A percentile compares a stretch with the other conserved stretches of the same genome.
Evolutionary conservation across 2,888 invertebrate species (phyloP).

Genomic region (Phengaris alcon): DNA sequence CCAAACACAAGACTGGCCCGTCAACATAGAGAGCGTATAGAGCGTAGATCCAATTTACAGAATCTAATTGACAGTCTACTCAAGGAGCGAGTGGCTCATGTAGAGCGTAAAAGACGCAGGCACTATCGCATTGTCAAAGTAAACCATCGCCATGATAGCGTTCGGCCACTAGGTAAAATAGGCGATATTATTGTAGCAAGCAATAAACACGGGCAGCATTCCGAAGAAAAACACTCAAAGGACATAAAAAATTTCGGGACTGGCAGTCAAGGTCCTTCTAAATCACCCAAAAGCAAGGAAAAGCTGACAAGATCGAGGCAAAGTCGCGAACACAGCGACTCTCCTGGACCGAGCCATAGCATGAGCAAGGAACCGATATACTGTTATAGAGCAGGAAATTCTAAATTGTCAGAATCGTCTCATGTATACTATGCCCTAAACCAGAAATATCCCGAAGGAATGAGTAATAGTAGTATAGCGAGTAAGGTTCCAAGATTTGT

Average conservation of each 20-base stretch:
- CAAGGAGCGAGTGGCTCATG: constrained; percentile 67
- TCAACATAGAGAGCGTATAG: constrained; percentile 59
- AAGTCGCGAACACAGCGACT: constrained; percentile 50
- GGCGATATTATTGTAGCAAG: constrained; percentile 74
- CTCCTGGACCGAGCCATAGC: constrained; percentile 62
- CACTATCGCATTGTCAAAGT: constrained; percentile 71
- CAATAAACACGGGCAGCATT: constrained; percentile 59
- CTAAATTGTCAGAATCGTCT: constrained; percentile 43
- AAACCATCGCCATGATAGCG: constrained; percentile 67
- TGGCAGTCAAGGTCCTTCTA: not conserved
- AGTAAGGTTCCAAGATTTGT: constrained; percentile 57
- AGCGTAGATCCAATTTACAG: constrained; percentile 63
- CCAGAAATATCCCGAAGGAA: constrained; percentile 41
- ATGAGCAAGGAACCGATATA: constrained; percentile 54
- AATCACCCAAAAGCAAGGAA: not conserved
- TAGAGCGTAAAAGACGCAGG: constrained; percentile 66
- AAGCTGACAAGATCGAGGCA: not conserved
- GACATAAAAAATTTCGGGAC: constrained; percentile 39
- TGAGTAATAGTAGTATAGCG: constrained; percentile 53
- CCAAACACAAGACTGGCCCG: constrained; percentile 66
- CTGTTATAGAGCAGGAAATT: constrained; percentile 57
- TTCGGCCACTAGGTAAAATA: constrained; percentile 66
- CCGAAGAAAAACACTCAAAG: constrained; percentile 46
- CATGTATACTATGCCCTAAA: constrained; percentile 19
- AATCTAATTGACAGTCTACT: constrained; percentile 67